These are phyloP conservation scores for Bilobella aurantiaca DNA, from an alignment of 1,140 invertebrate species.

Conservation along the genomic window DNA sequence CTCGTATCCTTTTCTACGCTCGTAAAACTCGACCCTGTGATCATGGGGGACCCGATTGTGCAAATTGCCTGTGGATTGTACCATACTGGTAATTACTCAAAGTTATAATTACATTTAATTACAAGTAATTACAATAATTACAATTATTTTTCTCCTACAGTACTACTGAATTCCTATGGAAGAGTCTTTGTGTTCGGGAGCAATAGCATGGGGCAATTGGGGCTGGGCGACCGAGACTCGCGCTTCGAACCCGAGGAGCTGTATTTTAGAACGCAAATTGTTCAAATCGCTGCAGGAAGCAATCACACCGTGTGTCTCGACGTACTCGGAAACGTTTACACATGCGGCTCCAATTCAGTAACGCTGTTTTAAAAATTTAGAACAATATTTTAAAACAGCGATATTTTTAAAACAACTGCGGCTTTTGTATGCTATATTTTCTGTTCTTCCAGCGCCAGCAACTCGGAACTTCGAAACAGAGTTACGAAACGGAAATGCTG, in stretches of 20 bases:
- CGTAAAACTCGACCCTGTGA: slow-evolving; percentile 40
- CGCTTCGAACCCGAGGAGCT: slow-evolving; percentile 66
- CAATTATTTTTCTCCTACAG: slow-evolving; percentile 39
- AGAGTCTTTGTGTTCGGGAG: slow-evolving; percentile 78
- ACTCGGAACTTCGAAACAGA: slow-evolving; percentile 50
- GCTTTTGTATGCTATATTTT: slow-evolving; percentile 4
- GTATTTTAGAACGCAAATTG: slow-evolving; percentile 46
- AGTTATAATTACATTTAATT: too few relatives aligned
- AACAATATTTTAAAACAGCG: too few relatives aligned
- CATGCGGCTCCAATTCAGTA: slow-evolving; percentile 84
- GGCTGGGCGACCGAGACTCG: slow-evolving; percentile 67
- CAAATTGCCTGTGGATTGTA: slow-evolving; percentile 82
- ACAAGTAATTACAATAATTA: too few relatives aligned
- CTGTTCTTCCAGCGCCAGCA: slow-evolving; percentile 63
- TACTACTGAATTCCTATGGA: slow-evolving; percentile 60
- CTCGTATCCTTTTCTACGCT: background rate
- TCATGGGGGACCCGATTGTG: slow-evolving; percentile 60
- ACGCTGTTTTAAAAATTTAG: slow-evolving; percentile 20
- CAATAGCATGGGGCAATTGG: slow-evolving; percentile 88
- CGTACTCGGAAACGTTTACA: slow-evolving; percentile 79
- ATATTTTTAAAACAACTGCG: too few relatives aligned
- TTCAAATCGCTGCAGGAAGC: slow-evolving; percentile 80
- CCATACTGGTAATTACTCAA: slow-evolving; percentile 61
- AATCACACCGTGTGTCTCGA: slow-evolving; percentile 90
- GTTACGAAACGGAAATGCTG: slow-evolving; percentile 31